Percentiles rank a stretch among this genome's conserved stretches.
phyloP scores from a whole-genome alignment of 2,888 invertebrate species.

The Lepidochitona cinerea region DNA sequence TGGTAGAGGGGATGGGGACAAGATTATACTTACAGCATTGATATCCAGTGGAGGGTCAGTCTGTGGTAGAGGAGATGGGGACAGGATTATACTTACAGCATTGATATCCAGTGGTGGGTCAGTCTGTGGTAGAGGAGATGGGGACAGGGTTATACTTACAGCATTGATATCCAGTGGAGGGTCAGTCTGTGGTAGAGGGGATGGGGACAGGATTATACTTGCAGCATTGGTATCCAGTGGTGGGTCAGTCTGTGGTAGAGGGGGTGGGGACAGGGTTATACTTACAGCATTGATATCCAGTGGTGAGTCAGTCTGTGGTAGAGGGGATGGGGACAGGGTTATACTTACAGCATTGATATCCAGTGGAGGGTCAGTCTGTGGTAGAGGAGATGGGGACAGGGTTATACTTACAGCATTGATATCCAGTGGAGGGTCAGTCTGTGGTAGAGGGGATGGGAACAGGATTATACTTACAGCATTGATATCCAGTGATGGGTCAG shows the following conservation, averaged over 20 bases:
- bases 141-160: background rate
- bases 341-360: background rate
- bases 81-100: background rate
- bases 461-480: background rate
- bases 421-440: background rate
- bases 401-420: background rate
- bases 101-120: background rate
- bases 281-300: background rate
- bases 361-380: background rate
- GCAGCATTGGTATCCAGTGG: background rate
- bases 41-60: background rate
- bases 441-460: too few species aligned
- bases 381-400: background rate
- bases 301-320: background rate
- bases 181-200: too few species aligned
- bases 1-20: background rate
- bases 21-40: background rate
- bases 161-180: background rate
- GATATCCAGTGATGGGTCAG: background rate
- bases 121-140: too few species aligned
- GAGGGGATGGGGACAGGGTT: background rate
- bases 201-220: background rate
- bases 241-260: too few species aligned
- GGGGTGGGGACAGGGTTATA: background rate
- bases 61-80: too few species aligned